These are phyloP conservation scores for Caenorhabditis plicata DNA, from an alignment of 2,888 invertebrate species.

Conservation along the genomic window DNA sequence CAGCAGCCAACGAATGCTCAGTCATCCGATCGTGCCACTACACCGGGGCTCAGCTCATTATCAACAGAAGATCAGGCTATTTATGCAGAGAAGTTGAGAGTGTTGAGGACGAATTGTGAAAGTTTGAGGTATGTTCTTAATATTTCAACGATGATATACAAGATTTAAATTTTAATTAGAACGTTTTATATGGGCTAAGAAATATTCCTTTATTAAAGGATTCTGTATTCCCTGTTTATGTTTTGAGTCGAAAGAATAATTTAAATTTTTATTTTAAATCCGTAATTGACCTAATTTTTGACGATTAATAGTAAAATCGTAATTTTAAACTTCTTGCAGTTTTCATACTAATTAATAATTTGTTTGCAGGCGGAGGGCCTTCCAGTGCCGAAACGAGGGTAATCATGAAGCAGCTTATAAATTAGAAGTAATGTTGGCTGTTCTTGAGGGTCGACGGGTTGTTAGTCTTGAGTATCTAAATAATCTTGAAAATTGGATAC, in stretches of 20 bases:
- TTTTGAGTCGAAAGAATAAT: too few species aligned
- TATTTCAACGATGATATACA: too few species aligned
- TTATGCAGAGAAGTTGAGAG: conserved; percentile 38
- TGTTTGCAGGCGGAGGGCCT: conserved; percentile 32
- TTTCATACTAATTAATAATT: too few species aligned
- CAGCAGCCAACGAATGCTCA: conserved; percentile 15
- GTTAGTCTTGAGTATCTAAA: conserved; percentile 49
- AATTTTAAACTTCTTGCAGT: too few species aligned
- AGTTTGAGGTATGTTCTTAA: conserved; percentile 26
- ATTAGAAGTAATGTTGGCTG: conserved; percentile 48
- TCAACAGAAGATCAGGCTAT: conserved; percentile 23
- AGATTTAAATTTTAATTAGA: too few species aligned
- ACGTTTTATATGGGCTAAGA: too few species aligned
- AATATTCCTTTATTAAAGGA: too few species aligned
- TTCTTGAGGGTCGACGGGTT: conserved; percentile 47
- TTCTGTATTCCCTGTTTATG: too few species aligned
- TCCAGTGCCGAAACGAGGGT: conserved; percentile 36
- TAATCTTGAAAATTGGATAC: conserved; percentile 52
- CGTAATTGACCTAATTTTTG: background rate
- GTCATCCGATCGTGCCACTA: background rate
- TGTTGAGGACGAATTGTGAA: conserved; percentile 37
- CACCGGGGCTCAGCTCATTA: background rate
- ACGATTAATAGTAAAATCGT: background rate
- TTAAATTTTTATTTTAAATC: too few species aligned
- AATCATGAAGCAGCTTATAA: conserved; percentile 44